A percentile compares a stretch with the other conserved stretches of the same genome.
Evolutionary conservation across 2,888 invertebrate genomes (phyloP).

Genomic region (Melanotus villosus): DNA sequence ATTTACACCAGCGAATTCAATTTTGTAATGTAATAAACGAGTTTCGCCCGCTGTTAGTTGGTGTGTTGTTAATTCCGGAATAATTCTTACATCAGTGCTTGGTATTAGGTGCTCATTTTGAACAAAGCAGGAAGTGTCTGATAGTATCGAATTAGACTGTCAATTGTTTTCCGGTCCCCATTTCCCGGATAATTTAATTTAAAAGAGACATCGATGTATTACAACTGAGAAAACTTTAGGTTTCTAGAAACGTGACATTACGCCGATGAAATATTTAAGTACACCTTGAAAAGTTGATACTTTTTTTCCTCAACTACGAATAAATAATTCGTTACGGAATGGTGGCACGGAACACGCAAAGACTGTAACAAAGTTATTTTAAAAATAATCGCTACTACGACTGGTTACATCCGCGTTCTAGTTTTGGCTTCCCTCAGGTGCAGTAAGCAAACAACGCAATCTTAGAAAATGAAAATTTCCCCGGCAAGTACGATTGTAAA

Average conservation of each 20-base stretch:
- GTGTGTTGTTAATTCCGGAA: no score
- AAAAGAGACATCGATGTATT: constrained; percentile 7
- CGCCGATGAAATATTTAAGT: constrained; percentile 8
- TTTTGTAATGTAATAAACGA: no score
- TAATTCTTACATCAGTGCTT: no score
- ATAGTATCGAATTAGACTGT: constrained; percentile 3
- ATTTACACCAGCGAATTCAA: no score
- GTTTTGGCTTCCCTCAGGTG: constrained; percentile 59
- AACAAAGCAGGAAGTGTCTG: constrained; percentile 1
- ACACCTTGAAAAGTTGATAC: constrained; percentile 8
- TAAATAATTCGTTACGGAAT: constrained; percentile 29
- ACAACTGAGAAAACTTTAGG: neutral
- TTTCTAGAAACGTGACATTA: constrained; percentile 14
- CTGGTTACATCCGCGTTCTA: constrained; percentile 49
- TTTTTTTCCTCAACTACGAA: constrained; percentile 24
- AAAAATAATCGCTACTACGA: constrained; percentile 34
- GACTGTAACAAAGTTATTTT: constrained; percentile 31
- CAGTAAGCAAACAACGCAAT: constrained; percentile 58
- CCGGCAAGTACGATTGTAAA: constrained; percentile 54
- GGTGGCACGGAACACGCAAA: constrained; percentile 12
- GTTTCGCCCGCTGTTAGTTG: no score
- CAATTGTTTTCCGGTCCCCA: neutral
- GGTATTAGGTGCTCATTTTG: neutral
- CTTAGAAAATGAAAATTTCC: constrained; percentile 59
- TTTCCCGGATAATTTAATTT: constrained; percentile 8